phyloP scores from a whole-genome alignment of 1,140 invertebrate species.

The Stegodyphus dumicola region DNA sequence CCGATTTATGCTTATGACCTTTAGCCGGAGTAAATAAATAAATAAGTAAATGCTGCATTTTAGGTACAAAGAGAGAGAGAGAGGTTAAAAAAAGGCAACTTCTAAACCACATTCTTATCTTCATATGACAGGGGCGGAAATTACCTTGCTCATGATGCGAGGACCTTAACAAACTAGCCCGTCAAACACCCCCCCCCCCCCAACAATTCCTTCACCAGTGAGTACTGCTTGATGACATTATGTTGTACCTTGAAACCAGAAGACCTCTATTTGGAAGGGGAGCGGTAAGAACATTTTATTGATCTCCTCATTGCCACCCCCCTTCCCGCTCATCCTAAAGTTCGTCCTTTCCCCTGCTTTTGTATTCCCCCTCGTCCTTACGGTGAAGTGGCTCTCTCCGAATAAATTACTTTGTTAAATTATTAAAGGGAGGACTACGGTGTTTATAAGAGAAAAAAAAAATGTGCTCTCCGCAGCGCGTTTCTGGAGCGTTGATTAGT shows the following conservation, averaged over 20 bases:
- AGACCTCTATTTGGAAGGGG: no score
- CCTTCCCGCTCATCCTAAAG: no score
- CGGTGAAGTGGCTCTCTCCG: not conserved
- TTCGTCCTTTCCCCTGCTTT: not conserved
- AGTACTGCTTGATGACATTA: no score
- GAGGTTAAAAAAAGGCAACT: no score
- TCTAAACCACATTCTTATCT: slow-evolving; percentile 2
- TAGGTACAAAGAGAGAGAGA: no score
- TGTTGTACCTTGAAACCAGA: no score
- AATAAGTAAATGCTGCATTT: no score
- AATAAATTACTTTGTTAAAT: slow-evolving; percentile 45
- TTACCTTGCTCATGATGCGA: slow-evolving; percentile 6
- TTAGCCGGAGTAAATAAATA: no score
- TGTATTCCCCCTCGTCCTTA: not conserved
- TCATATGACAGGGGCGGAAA: not conserved
- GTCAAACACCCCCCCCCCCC: not conserved
- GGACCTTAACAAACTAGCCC: not conserved
- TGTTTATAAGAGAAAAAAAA: not conserved
- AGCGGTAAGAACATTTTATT: slow-evolving; percentile 15
- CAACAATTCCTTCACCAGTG: no score
- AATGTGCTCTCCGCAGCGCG: no score
- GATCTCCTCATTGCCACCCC: slow-evolving; percentile 10
- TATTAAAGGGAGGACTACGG: slow-evolving; percentile 15
- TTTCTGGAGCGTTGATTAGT: no score
- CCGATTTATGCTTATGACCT: no score